These are phyloP conservation scores for Monochamus alternatus DNA, from an alignment of 2,888 invertebrate species.

Conservation along the genomic window DNA sequence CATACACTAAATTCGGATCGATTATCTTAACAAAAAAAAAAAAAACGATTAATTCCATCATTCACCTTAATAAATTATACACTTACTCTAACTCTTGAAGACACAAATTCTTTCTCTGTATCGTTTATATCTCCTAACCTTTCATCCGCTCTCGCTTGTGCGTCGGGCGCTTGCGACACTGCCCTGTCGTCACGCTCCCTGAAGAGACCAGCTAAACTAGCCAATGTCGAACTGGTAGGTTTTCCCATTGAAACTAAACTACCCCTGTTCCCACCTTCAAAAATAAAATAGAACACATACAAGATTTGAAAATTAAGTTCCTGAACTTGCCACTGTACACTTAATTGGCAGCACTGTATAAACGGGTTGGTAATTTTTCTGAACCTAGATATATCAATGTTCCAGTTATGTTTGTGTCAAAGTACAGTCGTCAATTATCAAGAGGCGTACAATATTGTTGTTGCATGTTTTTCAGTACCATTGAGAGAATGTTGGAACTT, in stretches of 20 bases:
- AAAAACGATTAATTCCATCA: slow-evolving; percentile 32
- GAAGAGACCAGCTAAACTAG: slow-evolving; percentile 87
- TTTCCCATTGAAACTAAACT: slow-evolving; percentile 90
- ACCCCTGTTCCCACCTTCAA: slow-evolving; percentile 82
- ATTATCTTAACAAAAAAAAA: slow-evolving; percentile 70
- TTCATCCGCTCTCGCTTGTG: slow-evolving; percentile 60
- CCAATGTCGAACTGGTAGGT: slow-evolving; percentile 89
- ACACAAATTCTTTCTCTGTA: slow-evolving; percentile 52
- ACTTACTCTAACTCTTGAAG: slow-evolving; percentile 58
- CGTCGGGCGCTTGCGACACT: slow-evolving; percentile 65
- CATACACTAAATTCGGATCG: slow-evolving; percentile 85
- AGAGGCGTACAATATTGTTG: no score
- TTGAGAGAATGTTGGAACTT: no score
- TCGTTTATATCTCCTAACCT: slow-evolving; percentile 65
- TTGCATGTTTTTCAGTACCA: no score
- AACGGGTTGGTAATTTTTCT: no score
- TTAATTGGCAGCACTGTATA: no score
- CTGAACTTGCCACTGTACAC: no score
- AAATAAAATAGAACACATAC: slow-evolving; percentile 16
- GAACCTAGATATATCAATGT: no score
- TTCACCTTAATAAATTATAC: slow-evolving; percentile 11
- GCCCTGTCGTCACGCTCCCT: slow-evolving; percentile 71
- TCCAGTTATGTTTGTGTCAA: no score
- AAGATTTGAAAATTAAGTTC: not conserved
- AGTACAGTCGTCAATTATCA: no score